Percentiles rank a stretch among this genome's conserved stretches.
Conservation (phyloP, 2,797 vertebrate genomes). For the Tiaroga cobitis region DNA sequence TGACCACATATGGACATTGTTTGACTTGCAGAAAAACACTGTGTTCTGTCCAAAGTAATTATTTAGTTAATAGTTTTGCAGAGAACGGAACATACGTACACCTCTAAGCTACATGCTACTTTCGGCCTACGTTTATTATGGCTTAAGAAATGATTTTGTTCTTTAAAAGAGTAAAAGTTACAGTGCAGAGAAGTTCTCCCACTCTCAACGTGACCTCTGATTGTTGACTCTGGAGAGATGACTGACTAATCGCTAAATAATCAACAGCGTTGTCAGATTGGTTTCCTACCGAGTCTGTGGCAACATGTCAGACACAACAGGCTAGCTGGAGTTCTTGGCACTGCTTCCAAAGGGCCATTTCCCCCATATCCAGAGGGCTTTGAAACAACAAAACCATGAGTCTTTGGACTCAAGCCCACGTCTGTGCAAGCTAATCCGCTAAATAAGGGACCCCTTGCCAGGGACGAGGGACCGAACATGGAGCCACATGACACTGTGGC, state of each 20-base stretch:
- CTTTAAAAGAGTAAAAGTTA: constrained; percentile 44
- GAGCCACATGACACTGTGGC: constrained; percentile 77
- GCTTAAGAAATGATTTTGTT: constrained; percentile 20
- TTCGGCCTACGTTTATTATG: neutral
- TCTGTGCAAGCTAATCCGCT: constrained; percentile 88
- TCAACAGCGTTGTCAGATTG: constrained; percentile 87
- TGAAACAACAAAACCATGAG: constrained; percentile 86
- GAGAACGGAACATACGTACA: constrained; percentile 24
- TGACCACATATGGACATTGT: constrained; percentile 38
- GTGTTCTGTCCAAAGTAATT: constrained; percentile 29
- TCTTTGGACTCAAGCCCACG: constrained; percentile 88
- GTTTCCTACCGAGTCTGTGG: constrained; percentile 90
- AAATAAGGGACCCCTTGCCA: constrained; percentile 91
- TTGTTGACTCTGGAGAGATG: constrained; percentile 59
- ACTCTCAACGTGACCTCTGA: constrained; percentile 54
- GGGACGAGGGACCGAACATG: constrained; percentile 83
- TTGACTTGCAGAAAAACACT: constrained; percentile 43
- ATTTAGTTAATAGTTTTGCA: neutral
- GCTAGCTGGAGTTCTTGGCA: constrained; percentile 64
- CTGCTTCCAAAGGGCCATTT: constrained; percentile 58
- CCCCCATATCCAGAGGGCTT: constrained; percentile 63
- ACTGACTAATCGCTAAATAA: constrained; percentile 83
- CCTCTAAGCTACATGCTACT: constrained; percentile 18
- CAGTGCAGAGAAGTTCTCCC: constrained; percentile 32
- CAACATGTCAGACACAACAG: constrained; percentile 82